phyloP scores from a whole-genome alignment of 1,140 invertebrate genomes.

The Berghia stephanieae region DNA sequence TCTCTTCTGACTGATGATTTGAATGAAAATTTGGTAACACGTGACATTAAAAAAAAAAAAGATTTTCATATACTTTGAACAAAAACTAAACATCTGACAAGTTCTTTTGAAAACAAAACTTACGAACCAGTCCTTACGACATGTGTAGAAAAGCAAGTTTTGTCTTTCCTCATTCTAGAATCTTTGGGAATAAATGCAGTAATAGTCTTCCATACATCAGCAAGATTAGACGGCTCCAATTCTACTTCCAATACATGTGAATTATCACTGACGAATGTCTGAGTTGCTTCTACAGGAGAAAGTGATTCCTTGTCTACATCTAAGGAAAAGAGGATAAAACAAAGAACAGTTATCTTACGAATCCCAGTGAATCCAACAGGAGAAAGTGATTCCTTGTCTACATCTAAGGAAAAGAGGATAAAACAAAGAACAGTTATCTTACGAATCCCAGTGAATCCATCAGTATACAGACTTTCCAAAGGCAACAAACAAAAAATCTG shows the following conservation, averaged over 20 bases:
- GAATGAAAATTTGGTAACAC: background rate
- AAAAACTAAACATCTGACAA: background rate
- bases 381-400: slow-evolving; percentile 6
- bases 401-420: slow-evolving; percentile 20
- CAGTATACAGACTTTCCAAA: no score
- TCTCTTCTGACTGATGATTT: background rate
- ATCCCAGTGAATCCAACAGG: slow-evolving; percentile 7
- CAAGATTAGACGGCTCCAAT: background rate
- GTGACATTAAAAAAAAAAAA: background rate
- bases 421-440: background rate
- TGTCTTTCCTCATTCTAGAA: slow-evolving; percentile 9
- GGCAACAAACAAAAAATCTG: no score
- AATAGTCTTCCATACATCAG: slow-evolving; percentile 8
- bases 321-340: background rate
- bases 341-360: background rate
- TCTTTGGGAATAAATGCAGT: background rate
- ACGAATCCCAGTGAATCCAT: background rate
- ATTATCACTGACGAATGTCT: background rate
- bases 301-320: slow-evolving; percentile 21
- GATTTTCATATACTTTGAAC: background rate
- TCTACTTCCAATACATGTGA: slow-evolving; percentile 25
- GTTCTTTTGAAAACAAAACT: slow-evolving; percentile 1
- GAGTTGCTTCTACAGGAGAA: background rate
- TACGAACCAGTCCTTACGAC: background rate
- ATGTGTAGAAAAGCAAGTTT: background rate